phyloP scores from a whole-genome alignment of 1,140 invertebrate genomes.

The Magallana ariakensis region DNA sequence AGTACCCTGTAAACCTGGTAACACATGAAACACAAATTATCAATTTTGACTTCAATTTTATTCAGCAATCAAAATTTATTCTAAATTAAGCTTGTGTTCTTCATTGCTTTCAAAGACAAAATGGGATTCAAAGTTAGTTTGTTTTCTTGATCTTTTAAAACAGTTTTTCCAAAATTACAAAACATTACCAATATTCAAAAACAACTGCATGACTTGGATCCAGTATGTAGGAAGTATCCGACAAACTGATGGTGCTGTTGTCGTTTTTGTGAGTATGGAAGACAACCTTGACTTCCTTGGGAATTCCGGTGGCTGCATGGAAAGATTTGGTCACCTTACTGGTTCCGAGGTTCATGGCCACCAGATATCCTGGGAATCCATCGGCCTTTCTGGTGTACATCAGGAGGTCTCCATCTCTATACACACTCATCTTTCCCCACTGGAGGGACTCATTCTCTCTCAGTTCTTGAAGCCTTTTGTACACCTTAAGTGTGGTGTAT shows the following conservation, averaged over 20 bases:
- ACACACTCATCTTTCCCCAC: constrained; percentile 73
- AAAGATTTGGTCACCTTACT: constrained; percentile 44
- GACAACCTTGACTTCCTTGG: constrained; percentile 58
- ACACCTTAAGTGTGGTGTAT: constrained; percentile 66
- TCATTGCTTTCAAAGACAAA: too few relatives aligned
- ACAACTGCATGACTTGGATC: constrained; percentile 48
- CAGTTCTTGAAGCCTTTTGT: constrained; percentile 71
- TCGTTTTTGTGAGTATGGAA: constrained; percentile 62
- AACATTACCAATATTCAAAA: constrained; percentile 45
- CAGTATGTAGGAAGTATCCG: constrained; percentile 43
- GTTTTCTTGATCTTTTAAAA: too few relatives aligned
- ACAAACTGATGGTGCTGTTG: constrained; percentile 39
- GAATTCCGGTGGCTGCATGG: constrained; percentile 44
- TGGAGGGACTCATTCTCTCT: constrained; percentile 75
- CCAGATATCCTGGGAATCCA: constrained; percentile 74
- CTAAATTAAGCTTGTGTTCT: too few relatives aligned
- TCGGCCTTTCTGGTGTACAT: constrained; percentile 73
- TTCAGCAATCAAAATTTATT: too few relatives aligned
- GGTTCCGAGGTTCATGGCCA: constrained; percentile 72
- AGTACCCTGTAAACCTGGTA: too few relatives aligned
- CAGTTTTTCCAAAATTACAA: background rate
- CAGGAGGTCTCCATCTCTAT: constrained; percentile 65
- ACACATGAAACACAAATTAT: too few relatives aligned
- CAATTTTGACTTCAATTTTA: too few relatives aligned
- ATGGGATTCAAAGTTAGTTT: too few relatives aligned